These are phyloP conservation scores for Schizopygopsis pylzovi DNA, from an alignment of 2,797 vertebrate genomes.

Conservation along the genomic window DNA sequence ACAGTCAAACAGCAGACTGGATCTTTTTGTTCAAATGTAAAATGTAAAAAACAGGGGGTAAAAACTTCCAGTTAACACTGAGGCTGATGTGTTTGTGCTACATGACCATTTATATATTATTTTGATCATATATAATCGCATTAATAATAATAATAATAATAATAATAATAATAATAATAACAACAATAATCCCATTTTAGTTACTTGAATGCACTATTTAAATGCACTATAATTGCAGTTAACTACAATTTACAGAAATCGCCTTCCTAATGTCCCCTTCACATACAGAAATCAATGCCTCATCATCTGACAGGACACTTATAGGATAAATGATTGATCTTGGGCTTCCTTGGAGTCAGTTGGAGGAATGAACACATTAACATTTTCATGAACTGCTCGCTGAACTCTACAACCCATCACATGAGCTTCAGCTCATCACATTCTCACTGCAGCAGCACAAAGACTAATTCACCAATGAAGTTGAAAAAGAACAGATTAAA, in stretches of 20 bases:
- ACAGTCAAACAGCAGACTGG: background rate
- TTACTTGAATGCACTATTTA: background rate
- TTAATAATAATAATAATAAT: background rate
- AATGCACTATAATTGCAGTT: background rate
- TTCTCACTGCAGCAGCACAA: slow-evolving; percentile 37
- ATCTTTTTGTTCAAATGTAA: slow-evolving; percentile 1
- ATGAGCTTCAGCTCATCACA: slow-evolving; percentile 50
- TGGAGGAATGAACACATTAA: slow-evolving; percentile 6
- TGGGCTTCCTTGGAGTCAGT: background rate
- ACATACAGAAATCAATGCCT: background rate
- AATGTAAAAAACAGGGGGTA: background rate
- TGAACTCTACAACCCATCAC: slow-evolving; percentile 41
- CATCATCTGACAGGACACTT: slow-evolving; percentile 25
- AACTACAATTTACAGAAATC: background rate
- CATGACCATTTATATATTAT: too few relatives aligned
- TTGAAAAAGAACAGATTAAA: slow-evolving; percentile 5
- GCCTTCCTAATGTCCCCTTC: background rate
- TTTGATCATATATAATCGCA: background rate
- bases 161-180: too few relatives aligned
- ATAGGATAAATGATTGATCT: slow-evolving; percentile 14
- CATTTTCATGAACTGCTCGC: slow-evolving; percentile 14
- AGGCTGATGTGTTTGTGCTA: background rate
- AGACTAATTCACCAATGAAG: slow-evolving; percentile 46
- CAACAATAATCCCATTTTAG: background rate
- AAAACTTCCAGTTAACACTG: background rate